Conservation (phyloP, 1,140 invertebrate species). For the Pseudomyrmex cubaensis region DNA sequence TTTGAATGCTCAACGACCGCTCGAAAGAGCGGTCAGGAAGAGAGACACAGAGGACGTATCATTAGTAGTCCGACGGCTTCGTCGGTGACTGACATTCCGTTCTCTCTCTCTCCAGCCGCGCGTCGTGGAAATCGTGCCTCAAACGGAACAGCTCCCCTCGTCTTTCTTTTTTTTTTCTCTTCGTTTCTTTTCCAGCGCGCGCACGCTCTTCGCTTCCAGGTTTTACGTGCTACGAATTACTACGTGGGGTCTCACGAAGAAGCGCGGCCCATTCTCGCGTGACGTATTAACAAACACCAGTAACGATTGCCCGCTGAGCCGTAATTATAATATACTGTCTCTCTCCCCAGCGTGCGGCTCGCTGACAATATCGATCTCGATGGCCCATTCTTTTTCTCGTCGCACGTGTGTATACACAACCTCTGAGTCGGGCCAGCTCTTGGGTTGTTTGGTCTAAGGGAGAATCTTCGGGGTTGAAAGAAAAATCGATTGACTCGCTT, state of each 20-base stretch:
- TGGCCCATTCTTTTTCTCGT: conserved; percentile 52
- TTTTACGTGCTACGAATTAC: conserved; percentile 26
- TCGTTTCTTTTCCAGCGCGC: neutral
- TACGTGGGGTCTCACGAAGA: neutral
- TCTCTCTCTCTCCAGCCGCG: neutral
- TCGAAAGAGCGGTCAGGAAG: conserved; percentile 19
- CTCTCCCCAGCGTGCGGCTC: neutral
- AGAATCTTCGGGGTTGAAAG: neutral
- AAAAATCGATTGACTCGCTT: neutral
- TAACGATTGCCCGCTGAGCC: conserved; percentile 40
- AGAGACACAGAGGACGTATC: conserved; percentile 32
- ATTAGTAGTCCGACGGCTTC: conserved; percentile 68
- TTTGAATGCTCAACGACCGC: conserved; percentile 62
- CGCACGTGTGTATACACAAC: conserved; percentile 6
- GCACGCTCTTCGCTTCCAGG: neutral
- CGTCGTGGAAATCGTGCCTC: conserved; percentile 44
- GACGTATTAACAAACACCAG: conserved; percentile 2
- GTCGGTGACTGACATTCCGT: conserved; percentile 68
- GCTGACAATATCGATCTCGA: conserved; percentile 39
- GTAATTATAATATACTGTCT: conserved; percentile 52
- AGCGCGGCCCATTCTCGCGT: conserved; percentile 1
- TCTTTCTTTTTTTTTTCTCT: neutral
- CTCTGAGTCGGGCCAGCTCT: neutral
- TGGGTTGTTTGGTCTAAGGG: neutral
- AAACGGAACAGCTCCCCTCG: conserved; percentile 27